These are phyloP conservation scores for Drosophila novamexicana DNA, from an alignment of 1,140 invertebrate species.

Conservation along the genomic window DNA sequence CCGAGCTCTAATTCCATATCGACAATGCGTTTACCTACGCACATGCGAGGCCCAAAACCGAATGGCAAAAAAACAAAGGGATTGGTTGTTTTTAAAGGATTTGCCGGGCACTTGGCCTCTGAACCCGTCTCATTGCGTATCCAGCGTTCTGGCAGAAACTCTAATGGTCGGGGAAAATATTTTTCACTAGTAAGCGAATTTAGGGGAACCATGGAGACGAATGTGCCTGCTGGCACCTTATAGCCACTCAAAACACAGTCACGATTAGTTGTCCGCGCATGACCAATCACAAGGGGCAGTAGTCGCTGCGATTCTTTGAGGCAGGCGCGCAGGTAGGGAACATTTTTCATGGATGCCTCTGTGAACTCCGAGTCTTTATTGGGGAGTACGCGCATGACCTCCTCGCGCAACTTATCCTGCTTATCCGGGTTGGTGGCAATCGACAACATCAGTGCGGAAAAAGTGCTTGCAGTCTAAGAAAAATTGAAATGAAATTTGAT, in stretches of 20 bases:
- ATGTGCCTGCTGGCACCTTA: slow-evolving; percentile 87
- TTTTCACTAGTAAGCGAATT: slow-evolving; percentile 82
- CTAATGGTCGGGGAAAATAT: slow-evolving; percentile 85
- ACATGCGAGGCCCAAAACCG: slow-evolving; percentile 87
- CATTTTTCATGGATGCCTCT: slow-evolving; percentile 85
- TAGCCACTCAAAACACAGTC: slow-evolving; percentile 87
- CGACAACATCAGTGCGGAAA: slow-evolving; percentile 40
- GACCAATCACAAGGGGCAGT: slow-evolving; percentile 85
- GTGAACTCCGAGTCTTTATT: slow-evolving; percentile 85
- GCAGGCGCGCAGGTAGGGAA: slow-evolving; percentile 88
- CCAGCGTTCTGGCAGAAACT: slow-evolving; percentile 88
- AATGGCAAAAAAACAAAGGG: slow-evolving; percentile 88
- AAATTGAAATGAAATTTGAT: background rate
- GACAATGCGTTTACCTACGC: slow-evolving; percentile 88
- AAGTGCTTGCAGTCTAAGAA: slow-evolving; percentile 56
- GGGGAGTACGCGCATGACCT: slow-evolving; percentile 86
- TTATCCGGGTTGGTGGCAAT: slow-evolving; percentile 88
- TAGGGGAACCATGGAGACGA: slow-evolving; percentile 85
- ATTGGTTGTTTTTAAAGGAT: slow-evolving; percentile 84
- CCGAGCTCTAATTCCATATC: slow-evolving; percentile 89
- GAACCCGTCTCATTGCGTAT: slow-evolving; percentile 56
- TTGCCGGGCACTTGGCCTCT: slow-evolving; percentile 45
- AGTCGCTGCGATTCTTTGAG: slow-evolving; percentile 88
- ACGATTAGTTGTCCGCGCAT: slow-evolving; percentile 84
- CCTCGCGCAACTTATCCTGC: slow-evolving; percentile 88